Evolutionary conservation across 2,113 vertebrate genomes (phyloP).

Genomic region (Neogobius melanostomus): DNA sequence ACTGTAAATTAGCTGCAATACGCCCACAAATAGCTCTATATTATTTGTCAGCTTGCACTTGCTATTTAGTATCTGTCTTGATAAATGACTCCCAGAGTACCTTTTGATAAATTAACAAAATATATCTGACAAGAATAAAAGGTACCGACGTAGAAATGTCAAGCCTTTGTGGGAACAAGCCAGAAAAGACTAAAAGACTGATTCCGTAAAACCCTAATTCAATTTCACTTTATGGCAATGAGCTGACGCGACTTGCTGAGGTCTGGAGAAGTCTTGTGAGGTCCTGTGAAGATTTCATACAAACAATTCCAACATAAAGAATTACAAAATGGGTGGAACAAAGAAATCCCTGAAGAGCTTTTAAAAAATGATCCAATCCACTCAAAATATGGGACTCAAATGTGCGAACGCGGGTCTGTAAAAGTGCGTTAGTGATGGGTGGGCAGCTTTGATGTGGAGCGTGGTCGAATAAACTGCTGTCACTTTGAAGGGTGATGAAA

Average conservation of each 20-base stretch:
- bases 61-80: too few relatives aligned
- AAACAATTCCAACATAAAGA: constrained; percentile 11
- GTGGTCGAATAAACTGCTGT: constrained; percentile 38
- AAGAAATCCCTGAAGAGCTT: constrained; percentile 27
- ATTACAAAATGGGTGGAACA: constrained; percentile 45
- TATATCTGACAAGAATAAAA: too few relatives aligned
- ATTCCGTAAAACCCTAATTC: not conserved
- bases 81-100: too few relatives aligned
- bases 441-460: constrained; percentile 47
- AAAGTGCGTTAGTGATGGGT: constrained; percentile 33
- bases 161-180: too few relatives aligned
- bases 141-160: too few relatives aligned
- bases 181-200: not conserved
- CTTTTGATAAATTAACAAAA: too few relatives aligned
- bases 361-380: constrained; percentile 24
- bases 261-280: constrained; percentile 22
- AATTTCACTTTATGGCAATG: not conserved
- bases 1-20: too few relatives aligned
- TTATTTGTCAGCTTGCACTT: too few relatives aligned
- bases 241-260: constrained; percentile 19
- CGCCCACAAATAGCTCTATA: too few relatives aligned
- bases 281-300: constrained; percentile 9
- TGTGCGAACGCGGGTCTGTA: constrained; percentile 5
- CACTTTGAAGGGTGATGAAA: constrained; percentile 47
- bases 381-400: constrained; percentile 6